A percentile compares a stretch with the other conserved stretches of the same genome.
Evolutionary conservation across 2,113 vertebrate species (phyloP).

Genomic region (Nycticryphes semicollaris): DNA sequence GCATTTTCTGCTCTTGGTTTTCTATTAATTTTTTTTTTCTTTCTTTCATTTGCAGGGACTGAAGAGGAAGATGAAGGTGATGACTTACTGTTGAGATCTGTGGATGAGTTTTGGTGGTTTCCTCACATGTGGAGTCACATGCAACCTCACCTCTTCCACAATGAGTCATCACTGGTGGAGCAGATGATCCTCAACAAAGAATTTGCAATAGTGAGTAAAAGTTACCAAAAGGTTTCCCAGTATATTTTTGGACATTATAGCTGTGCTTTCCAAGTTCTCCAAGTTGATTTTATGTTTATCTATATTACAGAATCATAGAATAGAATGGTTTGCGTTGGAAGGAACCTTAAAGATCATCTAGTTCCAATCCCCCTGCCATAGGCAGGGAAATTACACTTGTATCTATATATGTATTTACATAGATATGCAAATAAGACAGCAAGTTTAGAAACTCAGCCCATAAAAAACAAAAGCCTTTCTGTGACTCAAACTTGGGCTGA

Average conservation of each 20-base stretch:
- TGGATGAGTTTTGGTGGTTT: conserved; percentile 98
- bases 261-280: background rate
- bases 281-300: background rate
- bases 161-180: conserved; percentile 91
- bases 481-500: background rate
- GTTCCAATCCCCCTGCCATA: background rate
- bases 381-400: background rate
- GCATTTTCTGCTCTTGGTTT: background rate
- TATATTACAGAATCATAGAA: background rate
- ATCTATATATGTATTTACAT: background rate
- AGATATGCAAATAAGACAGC: background rate
- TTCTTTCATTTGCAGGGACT: conserved; percentile 77
- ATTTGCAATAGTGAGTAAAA: conserved; percentile 81
- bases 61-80: conserved; percentile 92
- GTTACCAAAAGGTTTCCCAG: background rate
- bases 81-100: conserved; percentile 88
- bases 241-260: background rate
- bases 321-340: background rate
- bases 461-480: too few species aligned
- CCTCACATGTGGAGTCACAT: conserved; percentile 99
- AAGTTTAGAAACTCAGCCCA: background rate
- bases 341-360: background rate
- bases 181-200: conserved; percentile 99
- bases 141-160: conserved; percentile 98
- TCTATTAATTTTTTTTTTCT: background rate